phyloP scores from a whole-genome alignment of 2,113 vertebrate species.

The Actenoides lindsayi region DNA sequence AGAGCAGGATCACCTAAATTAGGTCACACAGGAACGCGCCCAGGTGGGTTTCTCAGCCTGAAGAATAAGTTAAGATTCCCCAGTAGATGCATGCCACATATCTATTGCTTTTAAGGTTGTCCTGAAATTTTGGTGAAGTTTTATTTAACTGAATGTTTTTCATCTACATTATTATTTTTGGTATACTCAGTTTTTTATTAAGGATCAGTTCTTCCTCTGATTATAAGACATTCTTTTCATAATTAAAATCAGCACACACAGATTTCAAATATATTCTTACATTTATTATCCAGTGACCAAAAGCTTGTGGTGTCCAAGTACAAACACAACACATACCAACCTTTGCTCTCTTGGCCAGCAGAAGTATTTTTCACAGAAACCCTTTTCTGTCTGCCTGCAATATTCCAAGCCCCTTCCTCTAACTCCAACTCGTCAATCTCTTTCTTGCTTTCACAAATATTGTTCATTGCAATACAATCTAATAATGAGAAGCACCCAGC shows the following conservation, averaged over 20 bases:
- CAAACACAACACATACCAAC: background rate
- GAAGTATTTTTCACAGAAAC: background rate
- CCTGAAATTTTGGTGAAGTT: background rate
- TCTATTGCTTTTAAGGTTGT: background rate
- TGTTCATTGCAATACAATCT: background rate
- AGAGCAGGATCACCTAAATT: too few species aligned
- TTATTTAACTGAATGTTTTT: background rate
- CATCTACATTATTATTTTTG: background rate
- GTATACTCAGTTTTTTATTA: background rate
- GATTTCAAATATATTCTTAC: background rate
- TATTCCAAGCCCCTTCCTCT: background rate
- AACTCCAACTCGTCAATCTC: background rate
- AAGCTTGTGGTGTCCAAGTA: background rate
- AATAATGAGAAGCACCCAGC: background rate
- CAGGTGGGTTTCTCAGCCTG: background rate
- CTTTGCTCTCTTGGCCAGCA: background rate
- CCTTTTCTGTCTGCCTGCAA: background rate
- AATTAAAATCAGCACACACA: background rate
- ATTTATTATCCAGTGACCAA: background rate
- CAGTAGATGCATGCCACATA: background rate
- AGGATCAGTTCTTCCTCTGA: background rate
- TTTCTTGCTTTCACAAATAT: background rate
- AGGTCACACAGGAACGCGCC: too few species aligned
- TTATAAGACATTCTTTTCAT: background rate
- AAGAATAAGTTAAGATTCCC: background rate